Percentiles rank a stretch among this genome's conserved stretches.
phyloP scores from a whole-genome alignment of 2,888 invertebrate genomes.

The Nycteola revayana region DNA sequence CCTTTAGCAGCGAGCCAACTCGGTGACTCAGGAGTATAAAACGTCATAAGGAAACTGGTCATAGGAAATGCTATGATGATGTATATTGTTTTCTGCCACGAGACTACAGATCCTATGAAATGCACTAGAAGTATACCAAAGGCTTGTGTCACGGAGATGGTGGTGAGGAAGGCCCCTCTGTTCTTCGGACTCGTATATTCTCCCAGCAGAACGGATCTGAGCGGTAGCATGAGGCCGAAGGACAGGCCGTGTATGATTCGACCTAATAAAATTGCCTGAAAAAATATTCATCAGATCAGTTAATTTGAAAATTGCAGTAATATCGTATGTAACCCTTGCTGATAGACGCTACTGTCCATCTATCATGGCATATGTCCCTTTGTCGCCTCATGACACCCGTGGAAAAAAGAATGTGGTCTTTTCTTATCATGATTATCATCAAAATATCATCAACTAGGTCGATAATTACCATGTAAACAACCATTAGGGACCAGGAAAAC shows the following conservation, averaged over 20 bases:
- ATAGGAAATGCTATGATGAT: conserved; percentile 67
- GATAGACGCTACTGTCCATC: too few species aligned
- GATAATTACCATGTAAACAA: too few species aligned
- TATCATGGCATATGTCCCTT: too few species aligned
- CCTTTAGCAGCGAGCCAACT: conserved; percentile 83
- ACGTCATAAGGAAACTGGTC: conserved; percentile 61
- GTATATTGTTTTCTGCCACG: conserved; percentile 80
- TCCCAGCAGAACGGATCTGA: conserved; percentile 75
- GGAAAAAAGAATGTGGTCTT: too few species aligned
- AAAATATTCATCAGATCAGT: too few species aligned
- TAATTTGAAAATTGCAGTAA: too few species aligned
- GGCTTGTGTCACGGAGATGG: conserved; percentile 81
- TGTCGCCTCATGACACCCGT: too few species aligned
- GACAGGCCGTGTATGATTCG: conserved; percentile 63
- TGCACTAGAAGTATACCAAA: conserved; percentile 84
- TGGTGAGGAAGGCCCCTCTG: conserved; percentile 82
- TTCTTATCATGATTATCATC: too few species aligned
- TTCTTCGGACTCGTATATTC: conserved; percentile 82
- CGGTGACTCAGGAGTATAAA: conserved; percentile 82
- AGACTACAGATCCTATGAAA: conserved; percentile 79
- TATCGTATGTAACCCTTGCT: too few species aligned
- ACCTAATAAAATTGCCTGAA: conserved; percentile 49
- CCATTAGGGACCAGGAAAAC: too few species aligned
- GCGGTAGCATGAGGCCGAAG: conserved; percentile 73
- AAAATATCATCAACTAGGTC: too few species aligned